These are phyloP conservation scores for Marmota monax DNA, from an alignment of 2,113 vertebrate species.

Conservation along the genomic window DNA sequence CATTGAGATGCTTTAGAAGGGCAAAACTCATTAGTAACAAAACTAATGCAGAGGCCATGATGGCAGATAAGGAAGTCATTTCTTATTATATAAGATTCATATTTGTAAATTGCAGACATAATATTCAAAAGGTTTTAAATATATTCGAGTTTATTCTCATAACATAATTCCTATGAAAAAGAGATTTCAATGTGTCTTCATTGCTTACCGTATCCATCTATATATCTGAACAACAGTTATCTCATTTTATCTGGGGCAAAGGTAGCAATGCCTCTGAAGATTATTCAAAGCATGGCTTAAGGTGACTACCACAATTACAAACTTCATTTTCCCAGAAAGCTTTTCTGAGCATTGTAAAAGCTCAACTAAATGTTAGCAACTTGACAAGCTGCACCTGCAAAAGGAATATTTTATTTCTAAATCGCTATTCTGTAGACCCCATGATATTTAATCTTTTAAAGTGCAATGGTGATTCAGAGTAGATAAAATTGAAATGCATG, in stretches of 20 bases:
- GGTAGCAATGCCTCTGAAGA: slow-evolving; percentile 1
- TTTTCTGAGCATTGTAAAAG: slow-evolving; percentile 59
- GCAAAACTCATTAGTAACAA: not conserved
- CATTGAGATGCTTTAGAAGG: not conserved
- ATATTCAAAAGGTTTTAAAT: not conserved
- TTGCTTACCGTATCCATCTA: not conserved
- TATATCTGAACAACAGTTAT: not conserved
- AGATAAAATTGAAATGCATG: slow-evolving; percentile 75
- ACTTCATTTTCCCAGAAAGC: slow-evolving; percentile 66
- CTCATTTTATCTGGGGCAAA: slow-evolving; percentile 34
- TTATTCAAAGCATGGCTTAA: slow-evolving; percentile 65
- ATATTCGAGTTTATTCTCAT: not conserved
- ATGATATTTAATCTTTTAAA: slow-evolving; percentile 80
- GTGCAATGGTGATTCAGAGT: slow-evolving; percentile 57
- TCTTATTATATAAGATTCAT: not conserved
- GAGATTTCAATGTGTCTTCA: not conserved
- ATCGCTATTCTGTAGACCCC: slow-evolving; percentile 55
- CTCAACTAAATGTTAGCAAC: slow-evolving; percentile 63
- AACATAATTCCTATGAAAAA: not conserved
- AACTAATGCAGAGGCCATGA: not conserved
- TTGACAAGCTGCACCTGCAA: slow-evolving; percentile 48
- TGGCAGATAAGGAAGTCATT: not conserved
- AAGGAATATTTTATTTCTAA: slow-evolving; percentile 71
- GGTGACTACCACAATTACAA: slow-evolving; percentile 52
- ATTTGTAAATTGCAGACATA: not conserved